A percentile compares a stretch with the other conserved stretches of the same genome.
phyloP scores from a whole-genome alignment of 2,888 invertebrate species.

The Pseudococcus jackbeardsleyi region DNA sequence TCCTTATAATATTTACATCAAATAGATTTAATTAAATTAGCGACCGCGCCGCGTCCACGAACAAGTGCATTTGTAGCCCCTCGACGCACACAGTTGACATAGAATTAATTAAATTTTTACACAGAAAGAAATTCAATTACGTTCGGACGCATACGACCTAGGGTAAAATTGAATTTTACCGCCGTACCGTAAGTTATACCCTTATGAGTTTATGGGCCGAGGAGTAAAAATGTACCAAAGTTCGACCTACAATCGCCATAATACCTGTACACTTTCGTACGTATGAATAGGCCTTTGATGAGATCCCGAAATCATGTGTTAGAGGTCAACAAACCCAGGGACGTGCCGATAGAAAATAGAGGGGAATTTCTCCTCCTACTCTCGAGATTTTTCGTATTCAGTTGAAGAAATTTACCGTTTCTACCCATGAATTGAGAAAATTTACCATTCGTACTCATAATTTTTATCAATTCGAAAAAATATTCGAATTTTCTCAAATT shows the following conservation, averaged over 20 bases:
- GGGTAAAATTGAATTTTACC: constrained; percentile 11
- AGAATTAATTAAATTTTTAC: constrained; percentile 57
- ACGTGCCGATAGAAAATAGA: too few species aligned
- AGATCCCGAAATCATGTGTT: too few species aligned
- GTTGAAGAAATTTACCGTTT: too few species aligned
- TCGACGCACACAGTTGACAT: constrained; percentile 16
- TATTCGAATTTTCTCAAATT: too few species aligned
- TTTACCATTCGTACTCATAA: too few species aligned
- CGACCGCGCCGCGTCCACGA: not conserved
- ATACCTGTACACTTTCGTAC: too few species aligned
- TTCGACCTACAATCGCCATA: not conserved
- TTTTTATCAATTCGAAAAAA: too few species aligned
- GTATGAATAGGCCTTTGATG: too few species aligned
- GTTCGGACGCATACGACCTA: constrained; percentile 34
- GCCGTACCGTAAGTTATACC: not conserved
- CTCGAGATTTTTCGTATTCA: too few species aligned
- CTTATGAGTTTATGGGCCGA: not conserved
- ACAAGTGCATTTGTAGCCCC: constrained; percentile 24
- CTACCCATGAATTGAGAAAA: too few species aligned
- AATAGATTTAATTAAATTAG: constrained; percentile 54
- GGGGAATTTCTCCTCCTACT: too few species aligned
- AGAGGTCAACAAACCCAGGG: too few species aligned
- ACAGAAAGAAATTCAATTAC: constrained; percentile 37
- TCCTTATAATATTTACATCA: constrained; percentile 36
- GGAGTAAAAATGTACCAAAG: not conserved